Evolutionary conservation across 1,140 invertebrate species (phyloP).

Genomic region (Drosophila guanche): DNA sequence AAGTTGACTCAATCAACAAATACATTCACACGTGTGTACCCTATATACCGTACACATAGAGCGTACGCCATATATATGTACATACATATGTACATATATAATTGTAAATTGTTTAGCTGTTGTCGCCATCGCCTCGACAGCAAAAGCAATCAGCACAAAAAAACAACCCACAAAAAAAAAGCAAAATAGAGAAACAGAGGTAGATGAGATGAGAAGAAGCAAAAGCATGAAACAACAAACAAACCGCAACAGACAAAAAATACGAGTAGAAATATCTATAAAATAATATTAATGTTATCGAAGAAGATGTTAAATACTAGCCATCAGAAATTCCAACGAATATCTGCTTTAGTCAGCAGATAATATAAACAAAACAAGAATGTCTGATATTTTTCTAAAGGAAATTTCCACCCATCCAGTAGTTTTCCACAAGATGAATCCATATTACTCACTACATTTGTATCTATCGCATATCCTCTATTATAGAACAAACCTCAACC

Average conservation of each 20-base stretch:
- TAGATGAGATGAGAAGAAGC: background rate
- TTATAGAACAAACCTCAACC: too few species aligned
- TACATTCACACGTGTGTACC: conserved; percentile 9
- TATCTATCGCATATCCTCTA: too few species aligned
- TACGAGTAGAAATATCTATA: too few species aligned
- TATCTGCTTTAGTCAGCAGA: conserved; percentile 10
- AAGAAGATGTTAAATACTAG: conserved; percentile 17
- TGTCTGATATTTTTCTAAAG: background rate
- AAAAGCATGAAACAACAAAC: conserved; percentile 4
- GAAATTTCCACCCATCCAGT: too few species aligned
- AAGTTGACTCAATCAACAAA: conserved; percentile 66
- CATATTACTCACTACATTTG: too few species aligned
- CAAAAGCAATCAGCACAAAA: conserved; percentile 21
- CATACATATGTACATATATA: conserved; percentile 21
- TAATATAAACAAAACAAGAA: conserved; percentile 8
- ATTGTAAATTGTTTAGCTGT: conserved; percentile 56
- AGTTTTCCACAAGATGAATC: too few species aligned
- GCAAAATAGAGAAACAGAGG: conserved; percentile 19
- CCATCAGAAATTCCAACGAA: conserved; percentile 1
- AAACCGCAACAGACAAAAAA: background rate
- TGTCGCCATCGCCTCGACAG: conserved; percentile 19
- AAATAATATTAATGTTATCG: conserved; percentile 3
- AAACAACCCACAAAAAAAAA: conserved; percentile 10
- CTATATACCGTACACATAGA: conserved; percentile 4
- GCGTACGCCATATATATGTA: conserved; percentile 15